phyloP scores from a whole-genome alignment of 2,113 vertebrate genomes.

The Gnathonemus longibarbis region DNA sequence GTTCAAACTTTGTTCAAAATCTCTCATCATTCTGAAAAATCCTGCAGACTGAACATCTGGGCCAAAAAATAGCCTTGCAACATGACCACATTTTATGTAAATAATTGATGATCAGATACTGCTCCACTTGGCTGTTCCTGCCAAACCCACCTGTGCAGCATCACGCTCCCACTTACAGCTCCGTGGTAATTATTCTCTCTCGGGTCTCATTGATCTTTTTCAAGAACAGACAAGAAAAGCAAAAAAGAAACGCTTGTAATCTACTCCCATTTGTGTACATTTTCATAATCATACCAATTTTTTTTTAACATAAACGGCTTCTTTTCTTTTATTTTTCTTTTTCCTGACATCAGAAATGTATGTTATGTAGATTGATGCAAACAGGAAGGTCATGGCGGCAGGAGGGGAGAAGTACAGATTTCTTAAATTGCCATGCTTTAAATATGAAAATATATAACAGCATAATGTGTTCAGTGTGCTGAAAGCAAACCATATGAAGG shows the following conservation, averaged over 20 bases:
- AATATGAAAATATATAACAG: slow-evolving; percentile 61
- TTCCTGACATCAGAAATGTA: neutral
- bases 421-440: slow-evolving; percentile 26
- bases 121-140: neutral
- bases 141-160: slow-evolving; percentile 16
- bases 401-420: neutral
- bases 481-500: slow-evolving; percentile 72
- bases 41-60: neutral
- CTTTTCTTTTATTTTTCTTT: neutral
- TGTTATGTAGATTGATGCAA: neutral
- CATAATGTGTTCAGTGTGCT: slow-evolving; percentile 72
- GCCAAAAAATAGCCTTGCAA: neutral
- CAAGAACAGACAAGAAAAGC: slow-evolving; percentile 12
- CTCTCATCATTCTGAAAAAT: neutral
- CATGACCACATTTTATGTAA: neutral
- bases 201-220: slow-evolving; percentile 1
- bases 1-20: neutral
- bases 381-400: neutral
- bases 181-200: neutral
- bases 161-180: neutral
- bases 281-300: slow-evolving; percentile 5
- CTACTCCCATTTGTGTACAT: slow-evolving; percentile 9
- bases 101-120: slow-evolving; percentile 20
- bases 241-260: slow-evolving; percentile 7
- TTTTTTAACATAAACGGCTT: neutral